Evolutionary conservation across 2,113 vertebrate species (phyloP).

Genomic region (Camelus dromedarius): DNA sequence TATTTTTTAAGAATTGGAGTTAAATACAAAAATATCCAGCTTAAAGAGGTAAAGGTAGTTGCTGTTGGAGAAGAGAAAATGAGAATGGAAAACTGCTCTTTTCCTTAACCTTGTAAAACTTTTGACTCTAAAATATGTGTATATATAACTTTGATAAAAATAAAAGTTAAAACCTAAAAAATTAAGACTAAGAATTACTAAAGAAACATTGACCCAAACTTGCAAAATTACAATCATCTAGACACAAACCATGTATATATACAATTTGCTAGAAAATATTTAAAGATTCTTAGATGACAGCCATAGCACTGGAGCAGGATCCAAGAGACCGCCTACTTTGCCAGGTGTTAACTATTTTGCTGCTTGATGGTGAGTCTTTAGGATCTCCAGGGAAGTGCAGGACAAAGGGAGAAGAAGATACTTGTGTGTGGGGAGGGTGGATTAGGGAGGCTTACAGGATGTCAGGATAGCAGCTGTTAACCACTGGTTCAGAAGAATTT

Average conservation of each 20-base stretch:
- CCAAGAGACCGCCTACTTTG: neutral
- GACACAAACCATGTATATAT: neutral
- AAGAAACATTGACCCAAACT: conserved; percentile 7
- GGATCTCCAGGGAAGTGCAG: neutral
- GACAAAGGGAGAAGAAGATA: neutral
- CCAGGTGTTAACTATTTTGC: neutral
- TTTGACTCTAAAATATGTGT: neutral
- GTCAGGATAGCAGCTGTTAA: neutral
- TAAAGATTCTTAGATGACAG: neutral
- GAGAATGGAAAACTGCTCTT: neutral
- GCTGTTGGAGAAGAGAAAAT: neutral
- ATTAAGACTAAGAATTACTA: neutral
- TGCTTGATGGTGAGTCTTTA: neutral
- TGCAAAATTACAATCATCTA: neutral
- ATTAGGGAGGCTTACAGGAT: neutral
- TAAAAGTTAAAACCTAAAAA: conserved; percentile 33
- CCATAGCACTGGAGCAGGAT: neutral
- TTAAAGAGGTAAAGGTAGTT: conserved; percentile 33
- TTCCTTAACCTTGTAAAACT: conserved; percentile 43
- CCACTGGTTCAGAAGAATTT: neutral
- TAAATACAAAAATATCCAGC: conserved; percentile 7
- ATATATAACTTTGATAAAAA: conserved; percentile 29
- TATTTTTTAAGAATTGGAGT: conserved; percentile 20
- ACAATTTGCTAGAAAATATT: neutral
- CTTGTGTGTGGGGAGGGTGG: too few relatives aligned